Evolutionary conservation across 2,797 vertebrate species (phyloP), one percentile per base, ranked within the genome.

Genomic region (Chaenodraco wilsoni): DNA sequence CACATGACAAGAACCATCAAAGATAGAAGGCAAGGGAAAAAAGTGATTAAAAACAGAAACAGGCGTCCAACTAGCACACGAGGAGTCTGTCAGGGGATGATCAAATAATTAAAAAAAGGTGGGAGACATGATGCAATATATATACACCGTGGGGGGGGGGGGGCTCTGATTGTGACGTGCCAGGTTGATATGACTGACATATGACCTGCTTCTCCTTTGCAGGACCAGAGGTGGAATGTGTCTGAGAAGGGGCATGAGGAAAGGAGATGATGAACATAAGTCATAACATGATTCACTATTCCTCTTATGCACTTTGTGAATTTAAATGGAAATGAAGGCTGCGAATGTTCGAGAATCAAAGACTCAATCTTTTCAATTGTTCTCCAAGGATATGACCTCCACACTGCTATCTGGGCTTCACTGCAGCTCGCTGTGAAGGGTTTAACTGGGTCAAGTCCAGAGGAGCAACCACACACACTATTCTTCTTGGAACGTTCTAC

Each of bases 1-100:
- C 72, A 65, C 72, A 75, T 77, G 77, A 88, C 9, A 16, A 72
- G 67, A 82, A 75, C 41, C 87, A 89, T 87, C 82, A 87, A 84
- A 87, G 87, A 70, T 45, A 48, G 61, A 70, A 67, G 41, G 43
- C 69, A 48, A 58, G 19, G 46, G 70, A 72, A 67, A 74, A 76
- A 78, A 69, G 41, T 40, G 74, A 87, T 84, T 73, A 74, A 61
- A 80, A 44, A 41, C 69, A 73, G 61, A 49, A 51, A 69, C 72
- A 77, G 60, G 51, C 37, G 0, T 51, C 50, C 46, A 78, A 73
- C 78, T 65, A 79, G 63, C 11, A 58, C 13, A 57, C 54, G 64
- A 46, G 61, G 57, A 51, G 45, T 64, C 54, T 72, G 78, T 67
- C 60, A 43, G 1, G 40, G 49, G 43, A 78, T 60, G 57, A 80